These are phyloP conservation scores for Tetragnatha montana DNA, from an alignment of 2,888 invertebrate species.

Conservation along the genomic window DNA sequence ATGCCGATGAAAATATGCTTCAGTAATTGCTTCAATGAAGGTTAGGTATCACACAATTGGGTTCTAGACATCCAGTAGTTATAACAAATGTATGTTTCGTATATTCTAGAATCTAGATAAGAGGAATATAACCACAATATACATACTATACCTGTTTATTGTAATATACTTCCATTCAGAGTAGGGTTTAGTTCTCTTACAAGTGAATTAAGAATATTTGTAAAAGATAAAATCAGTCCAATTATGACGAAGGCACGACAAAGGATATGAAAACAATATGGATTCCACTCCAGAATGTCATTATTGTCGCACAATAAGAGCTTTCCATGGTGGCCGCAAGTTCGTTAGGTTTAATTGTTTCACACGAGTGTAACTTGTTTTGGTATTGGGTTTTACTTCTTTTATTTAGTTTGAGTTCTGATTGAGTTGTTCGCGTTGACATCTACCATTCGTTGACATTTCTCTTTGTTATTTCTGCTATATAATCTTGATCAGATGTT, in stretches of 20 bases:
- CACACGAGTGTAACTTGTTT: constrained; percentile 48
- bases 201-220: no score
- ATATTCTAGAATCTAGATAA: no score
- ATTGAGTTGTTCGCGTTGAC: constrained; percentile 11
- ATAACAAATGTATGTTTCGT: no score
- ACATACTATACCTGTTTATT: no score
- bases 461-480: background rate
- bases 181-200: no score
- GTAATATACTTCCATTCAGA: no score
- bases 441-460: background rate
- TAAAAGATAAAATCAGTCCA: background rate
- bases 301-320: constrained; percentile 14
- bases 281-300: background rate
- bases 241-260: background rate
- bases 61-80: no score
- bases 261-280: background rate
- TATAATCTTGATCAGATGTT: background rate
- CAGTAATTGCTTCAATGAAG: no score
- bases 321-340: constrained; percentile 14
- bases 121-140: no score
- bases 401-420: constrained; percentile 41
- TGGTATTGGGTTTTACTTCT: constrained; percentile 31
- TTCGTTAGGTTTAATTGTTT: constrained; percentile 49
- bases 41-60: no score
- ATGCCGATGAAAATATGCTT: no score